These are phyloP conservation scores for Daktulosphaira vitifoliae DNA, from an alignment of 1,140 invertebrate genomes.

Conservation along the genomic window DNA sequence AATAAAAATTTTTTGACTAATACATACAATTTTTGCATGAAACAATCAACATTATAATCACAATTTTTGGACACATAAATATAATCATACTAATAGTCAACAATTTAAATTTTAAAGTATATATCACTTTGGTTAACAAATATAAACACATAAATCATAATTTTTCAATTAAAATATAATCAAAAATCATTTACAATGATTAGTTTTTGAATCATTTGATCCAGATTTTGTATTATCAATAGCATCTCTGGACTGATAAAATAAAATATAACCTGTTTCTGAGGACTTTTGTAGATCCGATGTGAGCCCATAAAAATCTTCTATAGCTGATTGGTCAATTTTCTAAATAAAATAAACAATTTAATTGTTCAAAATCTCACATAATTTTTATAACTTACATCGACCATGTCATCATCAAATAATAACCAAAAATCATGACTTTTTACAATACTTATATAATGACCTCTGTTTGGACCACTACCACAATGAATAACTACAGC, in stretches of 20 bases:
- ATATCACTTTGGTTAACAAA: slow-evolving; percentile 23
- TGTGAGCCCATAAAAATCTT: slow-evolving; percentile 98
- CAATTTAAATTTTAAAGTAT: slow-evolving; percentile 4
- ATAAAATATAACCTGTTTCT: slow-evolving; percentile 98
- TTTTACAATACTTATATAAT: slow-evolving; percentile 99
- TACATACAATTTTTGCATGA: too few relatives aligned
- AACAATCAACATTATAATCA: too few relatives aligned
- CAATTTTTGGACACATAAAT: too few relatives aligned
- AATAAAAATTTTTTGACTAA: too few relatives aligned
- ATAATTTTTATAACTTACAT: slow-evolving; percentile 61
- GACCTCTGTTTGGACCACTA: slow-evolving; percentile 94
- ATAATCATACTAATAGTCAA: too few relatives aligned
- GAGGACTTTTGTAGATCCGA: slow-evolving; percentile 97
- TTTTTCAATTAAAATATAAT: too few relatives aligned
- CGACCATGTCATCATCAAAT: slow-evolving; percentile 99
- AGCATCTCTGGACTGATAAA: slow-evolving; percentile 91
- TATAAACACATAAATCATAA: too few relatives aligned
- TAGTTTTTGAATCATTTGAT: slow-evolving; percentile 12
- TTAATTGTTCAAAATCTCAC: background rate
- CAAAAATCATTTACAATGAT: slow-evolving; percentile 20
- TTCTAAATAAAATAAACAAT: slow-evolving; percentile 57
- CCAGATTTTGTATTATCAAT: slow-evolving; percentile 33
- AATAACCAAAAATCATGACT: slow-evolving; percentile 98
- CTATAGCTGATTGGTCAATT: slow-evolving; percentile 96
- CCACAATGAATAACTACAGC: slow-evolving; percentile 99